These are phyloP conservation scores for Dermatemys mawii DNA, from an alignment of 2,113 vertebrate genomes.

Conservation along the genomic window DNA sequence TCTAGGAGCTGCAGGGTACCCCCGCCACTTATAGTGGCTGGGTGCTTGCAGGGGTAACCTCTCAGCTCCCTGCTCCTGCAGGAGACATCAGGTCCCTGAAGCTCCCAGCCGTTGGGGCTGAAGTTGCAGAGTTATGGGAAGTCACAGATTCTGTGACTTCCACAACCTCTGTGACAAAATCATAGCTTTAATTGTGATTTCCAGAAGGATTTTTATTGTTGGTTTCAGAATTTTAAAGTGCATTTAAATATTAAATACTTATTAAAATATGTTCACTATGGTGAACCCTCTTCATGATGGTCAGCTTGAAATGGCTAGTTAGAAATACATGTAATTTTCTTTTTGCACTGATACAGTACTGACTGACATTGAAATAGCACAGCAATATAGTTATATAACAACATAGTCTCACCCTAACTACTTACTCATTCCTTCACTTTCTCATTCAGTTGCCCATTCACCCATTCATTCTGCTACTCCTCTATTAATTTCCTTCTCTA, in stretches of 20 bases:
- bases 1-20: no score
- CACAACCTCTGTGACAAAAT: no score
- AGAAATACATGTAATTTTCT: neutral
- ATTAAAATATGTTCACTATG: neutral
- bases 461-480: neutral
- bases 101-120: no score
- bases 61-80: no score
- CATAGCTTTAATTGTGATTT: neutral
- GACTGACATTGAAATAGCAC: neutral
- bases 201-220: neutral
- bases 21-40: no score
- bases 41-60: no score
- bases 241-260: neutral
- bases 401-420: neutral
- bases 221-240: neutral
- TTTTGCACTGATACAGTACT: neutral
- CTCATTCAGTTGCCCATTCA: neutral
- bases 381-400: neutral
- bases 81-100: no score
- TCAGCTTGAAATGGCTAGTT: neutral
- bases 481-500: neutral
- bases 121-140: no score
- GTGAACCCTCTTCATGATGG: neutral
- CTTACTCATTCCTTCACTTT: neutral
- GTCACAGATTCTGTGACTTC: no score